Base-by-base conservation (phyloP, 2,113 vertebrate genomes). In the Pangasianodon hypophthalmus region DNA sequence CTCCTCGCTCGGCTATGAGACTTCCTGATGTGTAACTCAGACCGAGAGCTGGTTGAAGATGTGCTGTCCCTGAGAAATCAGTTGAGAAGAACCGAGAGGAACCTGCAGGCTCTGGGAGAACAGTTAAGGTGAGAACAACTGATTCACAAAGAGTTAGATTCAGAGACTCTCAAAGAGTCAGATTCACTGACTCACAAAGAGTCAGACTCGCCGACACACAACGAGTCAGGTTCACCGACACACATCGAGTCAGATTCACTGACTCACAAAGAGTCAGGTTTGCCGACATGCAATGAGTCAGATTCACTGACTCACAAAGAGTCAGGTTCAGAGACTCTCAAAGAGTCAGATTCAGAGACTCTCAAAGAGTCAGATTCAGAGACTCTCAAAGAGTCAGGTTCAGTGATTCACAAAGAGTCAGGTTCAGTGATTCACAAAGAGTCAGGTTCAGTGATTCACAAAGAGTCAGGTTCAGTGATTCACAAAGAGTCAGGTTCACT, bases 61-160 rank as follows among this genome's bases (percentile, higher is more conserved):
- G 94, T 96, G 73, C 89, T 95, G 84, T 94, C 90, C 29, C 91
- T 97, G 90, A 95, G 93, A 90, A 95, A 92, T 92, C 95, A 94
- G 88, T 92, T 97, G 85, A 94, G 91, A 91, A 91, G 93, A 92
- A 97, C 96, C 11, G 97, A 97, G 92, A 91, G 92, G 92, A 95
- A 11, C 71, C 91, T 97, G 7, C 94, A 92, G 79, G 95, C 82
- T 92, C 91, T 96, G 87, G 95, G 95, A 88, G 95, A 96, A 88
- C 94, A 96, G 86, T 93, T 96, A 29, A 94, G 93, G 95, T 95
- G 75, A 93, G 93, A 7, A 41, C 19, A 41, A 37, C 2, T 14
- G 48, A 87, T 87, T 87, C 46, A 26, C 46, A 79, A 29, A 26
- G 75, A 48, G 41, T 77, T 44, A 48, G 9, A 13, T 13, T 77